Evolutionary conservation across 2,113 vertebrate genomes (phyloP).

Genomic region (Odobenus rosmarus): DNA sequence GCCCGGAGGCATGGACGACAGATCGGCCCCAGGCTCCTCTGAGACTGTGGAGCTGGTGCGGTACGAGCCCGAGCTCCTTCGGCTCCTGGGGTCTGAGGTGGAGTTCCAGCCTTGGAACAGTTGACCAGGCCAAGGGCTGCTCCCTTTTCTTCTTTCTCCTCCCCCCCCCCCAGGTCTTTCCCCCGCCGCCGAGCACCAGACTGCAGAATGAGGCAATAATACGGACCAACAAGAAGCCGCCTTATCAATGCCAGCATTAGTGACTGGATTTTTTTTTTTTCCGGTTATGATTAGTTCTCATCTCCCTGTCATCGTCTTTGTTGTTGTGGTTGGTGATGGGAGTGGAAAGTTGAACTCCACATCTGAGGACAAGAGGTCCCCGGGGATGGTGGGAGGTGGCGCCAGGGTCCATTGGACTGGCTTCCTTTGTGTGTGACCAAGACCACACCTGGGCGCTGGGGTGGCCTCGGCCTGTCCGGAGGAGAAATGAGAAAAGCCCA

Average conservation of each 20-base stretch:
- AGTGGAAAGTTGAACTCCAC: conserved; percentile 64
- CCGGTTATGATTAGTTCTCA: conserved; percentile 79
- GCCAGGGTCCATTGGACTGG: conserved; percentile 66
- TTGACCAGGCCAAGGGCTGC: conserved; percentile 81
- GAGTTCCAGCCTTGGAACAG: conserved; percentile 88
- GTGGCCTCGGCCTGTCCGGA: conserved; percentile 51
- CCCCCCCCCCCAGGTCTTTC: conserved; percentile 48
- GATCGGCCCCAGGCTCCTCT: conserved; percentile 81
- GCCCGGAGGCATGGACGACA: conserved; percentile 83
- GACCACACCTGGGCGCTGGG: conserved; percentile 55
- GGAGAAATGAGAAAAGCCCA: conserved; percentile 74
- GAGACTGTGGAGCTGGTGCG: conserved; percentile 95
- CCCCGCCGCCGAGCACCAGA: conserved; percentile 69
- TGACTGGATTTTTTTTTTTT: conserved; percentile 73
- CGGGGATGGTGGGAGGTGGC: conserved; percentile 49
- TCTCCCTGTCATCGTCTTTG: conserved; percentile 70
- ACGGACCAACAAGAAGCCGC: conserved; percentile 86
- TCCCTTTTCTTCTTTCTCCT: conserved; percentile 72
- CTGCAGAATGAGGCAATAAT: conserved; percentile 89
- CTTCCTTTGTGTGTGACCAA: conserved; percentile 40
- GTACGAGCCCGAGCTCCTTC: conserved; percentile 94
- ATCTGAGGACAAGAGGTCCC: conserved; percentile 70
- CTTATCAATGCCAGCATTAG: conserved; percentile 83
- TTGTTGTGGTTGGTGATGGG: conserved; percentile 66
- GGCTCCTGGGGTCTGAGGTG: conserved; percentile 93